Percentiles rank a stretch among this genome's conserved stretches.
Evolutionary conservation across 2,113 vertebrate genomes (phyloP).

Genomic region (Rhinoderma darwinii): DNA sequence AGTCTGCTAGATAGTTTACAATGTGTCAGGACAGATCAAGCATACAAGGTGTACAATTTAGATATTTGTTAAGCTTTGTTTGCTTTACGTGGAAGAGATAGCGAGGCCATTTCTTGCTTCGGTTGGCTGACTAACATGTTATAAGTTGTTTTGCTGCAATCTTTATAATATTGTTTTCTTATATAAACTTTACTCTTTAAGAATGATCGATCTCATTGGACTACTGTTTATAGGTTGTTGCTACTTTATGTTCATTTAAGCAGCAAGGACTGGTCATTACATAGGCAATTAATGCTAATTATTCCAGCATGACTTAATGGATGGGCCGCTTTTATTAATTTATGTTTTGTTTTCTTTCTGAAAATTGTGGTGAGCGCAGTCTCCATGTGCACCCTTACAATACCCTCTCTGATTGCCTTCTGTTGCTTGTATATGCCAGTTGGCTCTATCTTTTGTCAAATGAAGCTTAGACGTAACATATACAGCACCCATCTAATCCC

Average conservation of each 20-base stretch:
- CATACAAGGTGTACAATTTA: slow-evolving; percentile 6
- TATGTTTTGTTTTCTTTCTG: not conserved
- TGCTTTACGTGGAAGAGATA: not conserved
- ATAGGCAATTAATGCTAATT: not conserved
- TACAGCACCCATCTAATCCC: slow-evolving; percentile 1
- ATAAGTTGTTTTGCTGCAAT: not conserved
- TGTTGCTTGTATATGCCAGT: slow-evolving; percentile 31
- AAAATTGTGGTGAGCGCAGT: not conserved
- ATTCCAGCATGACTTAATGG: not conserved
- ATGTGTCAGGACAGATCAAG: slow-evolving; percentile 23
- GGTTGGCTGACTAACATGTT: not conserved
- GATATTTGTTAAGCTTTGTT: not conserved
- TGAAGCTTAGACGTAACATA: slow-evolving; percentile 69
- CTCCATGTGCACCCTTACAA: not conserved
- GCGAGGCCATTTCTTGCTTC: not conserved
- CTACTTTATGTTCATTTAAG: not conserved
- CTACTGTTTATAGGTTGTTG: not conserved
- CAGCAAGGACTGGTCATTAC: not conserved
- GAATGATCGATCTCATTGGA: not conserved
- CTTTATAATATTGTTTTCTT: not conserved
- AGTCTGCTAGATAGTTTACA: slow-evolving; percentile 4
- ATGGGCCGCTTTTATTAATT: not conserved
- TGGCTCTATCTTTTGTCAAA: slow-evolving; percentile 20
- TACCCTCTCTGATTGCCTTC: slow-evolving; percentile 26
- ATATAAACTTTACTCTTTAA: not conserved